phyloP scores from a whole-genome alignment of 2,888 invertebrate species.

The Ephialtes manifestator region DNA sequence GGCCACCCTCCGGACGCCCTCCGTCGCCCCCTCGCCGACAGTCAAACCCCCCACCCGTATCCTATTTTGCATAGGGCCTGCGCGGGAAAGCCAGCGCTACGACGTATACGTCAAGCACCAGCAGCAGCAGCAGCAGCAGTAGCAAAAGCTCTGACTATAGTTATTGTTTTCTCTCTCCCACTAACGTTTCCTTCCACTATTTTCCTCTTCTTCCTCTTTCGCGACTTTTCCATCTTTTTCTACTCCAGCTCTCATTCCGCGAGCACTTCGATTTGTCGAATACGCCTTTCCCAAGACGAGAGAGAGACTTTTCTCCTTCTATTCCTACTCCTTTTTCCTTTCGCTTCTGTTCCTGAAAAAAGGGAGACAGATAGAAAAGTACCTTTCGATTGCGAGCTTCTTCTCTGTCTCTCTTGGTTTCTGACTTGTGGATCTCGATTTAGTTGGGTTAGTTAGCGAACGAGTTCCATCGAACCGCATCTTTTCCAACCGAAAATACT shows the following conservation, averaged over 20 bases:
- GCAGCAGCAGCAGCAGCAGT: constrained; percentile 22
- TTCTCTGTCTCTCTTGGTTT: constrained; percentile 26
- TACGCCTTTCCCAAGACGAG: constrained; percentile 78
- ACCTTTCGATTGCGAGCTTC: constrained; percentile 24
- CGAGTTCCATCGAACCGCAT: constrained; percentile 42
- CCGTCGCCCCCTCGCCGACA: constrained; percentile 66
- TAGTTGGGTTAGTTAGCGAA: constrained; percentile 61
- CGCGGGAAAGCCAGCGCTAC: constrained; percentile 75
- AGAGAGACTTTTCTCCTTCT: constrained; percentile 53
- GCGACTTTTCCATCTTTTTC: constrained; percentile 39
- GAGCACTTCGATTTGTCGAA: constrained; percentile 83
- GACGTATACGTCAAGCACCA: constrained; percentile 54
- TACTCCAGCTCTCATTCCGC: constrained; percentile 52
- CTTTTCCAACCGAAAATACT: constrained; percentile 1
- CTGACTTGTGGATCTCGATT: constrained; percentile 41
- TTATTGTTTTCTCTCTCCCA: constrained; percentile 52
- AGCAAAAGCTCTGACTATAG: constrained; percentile 13
- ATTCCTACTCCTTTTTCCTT: constrained; percentile 31
- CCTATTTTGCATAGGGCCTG: constrained; percentile 85
- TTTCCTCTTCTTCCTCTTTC: constrained; percentile 38
- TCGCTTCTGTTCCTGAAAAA: constrained; percentile 30
- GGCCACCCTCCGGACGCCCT: constrained; percentile 71
- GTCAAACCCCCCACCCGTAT: constrained; percentile 70
- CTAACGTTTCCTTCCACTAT: constrained; percentile 26
- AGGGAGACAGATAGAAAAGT: constrained; percentile 44